Base-by-base conservation (phyloP, 2,113 vertebrate genomes). In the Callospermophilus lateralis region DNA sequence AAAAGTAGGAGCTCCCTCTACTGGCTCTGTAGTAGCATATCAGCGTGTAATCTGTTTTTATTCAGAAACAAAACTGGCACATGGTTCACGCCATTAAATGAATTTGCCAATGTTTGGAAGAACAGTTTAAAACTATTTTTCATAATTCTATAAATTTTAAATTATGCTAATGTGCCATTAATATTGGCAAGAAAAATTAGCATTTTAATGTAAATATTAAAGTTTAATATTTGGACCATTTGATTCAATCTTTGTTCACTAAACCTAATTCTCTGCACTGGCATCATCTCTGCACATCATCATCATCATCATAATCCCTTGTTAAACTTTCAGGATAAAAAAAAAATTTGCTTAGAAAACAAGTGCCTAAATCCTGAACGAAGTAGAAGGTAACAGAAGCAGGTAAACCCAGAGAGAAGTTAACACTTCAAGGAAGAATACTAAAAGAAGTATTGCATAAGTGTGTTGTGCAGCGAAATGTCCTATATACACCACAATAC, bases 1-100 rank as follows among this genome's bases (percentile, higher is more conserved):
- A 80, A 95, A 94, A 76, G 74, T 92, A 92, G 97, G 98, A 96
- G 98, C 98, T 98, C 98, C 98, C 99, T 98, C 98, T 99, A 74
- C 98, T 98, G 99, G 98, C 8, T 89, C n/a, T 37, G 28, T 24
- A 78, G 95, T 37, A 94, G 13, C 53, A 97, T 48, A 92, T 80
- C 63, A 93, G 76, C 90, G 6, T 73, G 3, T 78, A 84, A 39
- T 90, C 89, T 92, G 76, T 67, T 90, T 93, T 94, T 74, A 34
- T 53, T 32, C 58, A 61, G 45, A 92, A 92, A 77, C 28, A 89
- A 86, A 58, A 85, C 9, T 39, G 32, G 28, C 48, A 77, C 10
- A 15, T n/a, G 10, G 30, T 87, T 94, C 70, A 70, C 76, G 11
- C 10, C 10, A 68, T 91, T 86, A 83, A 85, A 89, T 93, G 58